Evolutionary conservation across 2,888 invertebrate genomes (phyloP).

Genomic region (Deilephila elpenor): DNA sequence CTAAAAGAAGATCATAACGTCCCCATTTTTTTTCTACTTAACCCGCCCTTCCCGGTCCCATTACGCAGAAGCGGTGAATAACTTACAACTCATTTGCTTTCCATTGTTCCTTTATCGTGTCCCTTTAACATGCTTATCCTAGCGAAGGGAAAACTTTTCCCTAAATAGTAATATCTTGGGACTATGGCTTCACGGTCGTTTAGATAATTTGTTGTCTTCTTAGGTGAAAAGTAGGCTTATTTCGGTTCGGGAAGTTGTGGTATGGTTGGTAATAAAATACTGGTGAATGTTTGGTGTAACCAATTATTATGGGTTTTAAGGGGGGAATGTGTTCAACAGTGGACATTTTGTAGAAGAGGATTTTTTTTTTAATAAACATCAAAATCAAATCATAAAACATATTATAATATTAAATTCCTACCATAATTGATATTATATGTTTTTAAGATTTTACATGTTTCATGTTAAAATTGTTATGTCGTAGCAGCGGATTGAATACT

Average conservation of each 20-base stretch:
- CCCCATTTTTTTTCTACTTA: conserved; percentile 36
- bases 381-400: too few species aligned
- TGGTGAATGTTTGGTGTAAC: background rate
- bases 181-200: conserved; percentile 30
- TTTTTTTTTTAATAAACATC: too few species aligned
- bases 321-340: too few species aligned
- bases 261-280: background rate
- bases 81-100: conserved; percentile 74
- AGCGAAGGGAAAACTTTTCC: conserved; percentile 35
- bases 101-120: conserved; percentile 70
- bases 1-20: conserved; percentile 29
- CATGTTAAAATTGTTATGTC: too few species aligned
- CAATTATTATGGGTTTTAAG: too few species aligned
- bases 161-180: conserved; percentile 35
- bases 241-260: background rate
- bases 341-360: too few species aligned
- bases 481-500: too few species aligned
- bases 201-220: conserved; percentile 21
- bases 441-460: too few species aligned
- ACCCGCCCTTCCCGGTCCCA: conserved; percentile 46
- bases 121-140: conserved; percentile 48
- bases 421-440: too few species aligned
- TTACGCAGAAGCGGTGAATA: conserved; percentile 62
- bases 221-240: background rate
- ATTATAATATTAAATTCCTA: too few species aligned